These are phyloP conservation scores for Mellivora capensis DNA, from an alignment of 2,113 vertebrate species.

Conservation along the genomic window DNA sequence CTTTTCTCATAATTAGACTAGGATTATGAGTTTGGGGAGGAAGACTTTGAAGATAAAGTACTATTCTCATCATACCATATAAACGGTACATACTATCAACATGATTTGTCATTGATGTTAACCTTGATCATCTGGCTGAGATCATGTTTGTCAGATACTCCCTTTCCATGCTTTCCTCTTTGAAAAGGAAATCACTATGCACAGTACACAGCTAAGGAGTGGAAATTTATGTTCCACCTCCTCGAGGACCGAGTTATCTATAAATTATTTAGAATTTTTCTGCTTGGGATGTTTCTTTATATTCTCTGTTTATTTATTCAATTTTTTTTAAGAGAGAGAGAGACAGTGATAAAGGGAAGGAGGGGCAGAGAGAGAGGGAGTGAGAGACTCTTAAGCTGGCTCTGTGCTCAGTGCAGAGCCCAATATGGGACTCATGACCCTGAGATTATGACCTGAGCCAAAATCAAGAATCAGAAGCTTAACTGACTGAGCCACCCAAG, in stretches of 20 bases:
- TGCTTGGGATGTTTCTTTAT: background rate
- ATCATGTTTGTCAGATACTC: background rate
- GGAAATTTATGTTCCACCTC: background rate
- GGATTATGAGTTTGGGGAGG: background rate
- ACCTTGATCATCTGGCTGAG: background rate
- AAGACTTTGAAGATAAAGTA: background rate
- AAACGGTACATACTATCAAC: background rate
- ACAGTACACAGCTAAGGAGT: background rate
- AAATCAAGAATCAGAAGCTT: background rate
- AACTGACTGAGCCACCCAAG: no score
- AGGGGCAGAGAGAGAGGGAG: background rate
- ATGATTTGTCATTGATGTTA: background rate
- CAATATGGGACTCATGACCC: background rate
- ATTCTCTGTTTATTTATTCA: background rate
- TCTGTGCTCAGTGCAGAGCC: background rate
- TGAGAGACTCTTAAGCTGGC: background rate
- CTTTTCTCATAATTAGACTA: background rate
- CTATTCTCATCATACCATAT: background rate
- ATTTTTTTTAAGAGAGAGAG: background rate
- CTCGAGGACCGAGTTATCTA: background rate
- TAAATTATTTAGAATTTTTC: background rate
- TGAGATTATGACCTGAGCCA: background rate
- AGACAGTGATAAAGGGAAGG: no score
- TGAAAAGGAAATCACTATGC: background rate
- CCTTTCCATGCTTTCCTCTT: background rate